Evolutionary conservation across 2,888 invertebrate species (phyloP), one percentile per base, ranked within the genome.

Genomic region (Leptinotarsa haldemani): DNA sequence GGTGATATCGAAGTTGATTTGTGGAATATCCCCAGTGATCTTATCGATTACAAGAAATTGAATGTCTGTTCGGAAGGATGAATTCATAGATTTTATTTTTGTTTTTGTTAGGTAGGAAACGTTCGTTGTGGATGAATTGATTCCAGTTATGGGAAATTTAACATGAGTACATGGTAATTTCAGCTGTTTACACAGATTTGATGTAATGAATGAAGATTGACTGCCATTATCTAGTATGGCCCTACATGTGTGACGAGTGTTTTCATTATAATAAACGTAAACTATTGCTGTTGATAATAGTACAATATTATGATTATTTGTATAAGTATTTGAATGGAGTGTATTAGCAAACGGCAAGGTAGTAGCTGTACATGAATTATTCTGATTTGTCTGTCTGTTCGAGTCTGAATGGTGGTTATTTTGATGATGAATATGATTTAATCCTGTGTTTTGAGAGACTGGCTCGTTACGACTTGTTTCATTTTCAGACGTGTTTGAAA

Each of bases 41-140:
- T 71, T 58, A 25, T 66, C 30, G 22, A 70, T 61, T 15, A 74
- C 46, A 15, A 66, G 53, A 50, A 70, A 70, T 48, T 56, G 58
- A 15, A 65, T 30, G 22, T 64, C 22, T 2, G 12, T 18, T 18
- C 52, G 12, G 47, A 64, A 65, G 13, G 47, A 15, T 7, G 65
- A 65, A 15, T n/a, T 65, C 13, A 16, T 52, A 5, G 53, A 70
- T 50, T 64, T 70, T 52, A 48, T 16, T 12, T 48, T 48, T 12
- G 12, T 15, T 12, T 47, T 20, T 16, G 56, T 22, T 22, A 16
- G n/a, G 30, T 65, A 56, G 16, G 70, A 25, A 4, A 71, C 58
- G 13, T 71, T 71, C 7, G 70, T 48, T 20, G 53, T 25, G 18
- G 47, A 9, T 1, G 20, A 52, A 22, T 48, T 71, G 9, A 65